phyloP scores from a whole-genome alignment of 1,140 invertebrate species.

The Idris sp. region DNA sequence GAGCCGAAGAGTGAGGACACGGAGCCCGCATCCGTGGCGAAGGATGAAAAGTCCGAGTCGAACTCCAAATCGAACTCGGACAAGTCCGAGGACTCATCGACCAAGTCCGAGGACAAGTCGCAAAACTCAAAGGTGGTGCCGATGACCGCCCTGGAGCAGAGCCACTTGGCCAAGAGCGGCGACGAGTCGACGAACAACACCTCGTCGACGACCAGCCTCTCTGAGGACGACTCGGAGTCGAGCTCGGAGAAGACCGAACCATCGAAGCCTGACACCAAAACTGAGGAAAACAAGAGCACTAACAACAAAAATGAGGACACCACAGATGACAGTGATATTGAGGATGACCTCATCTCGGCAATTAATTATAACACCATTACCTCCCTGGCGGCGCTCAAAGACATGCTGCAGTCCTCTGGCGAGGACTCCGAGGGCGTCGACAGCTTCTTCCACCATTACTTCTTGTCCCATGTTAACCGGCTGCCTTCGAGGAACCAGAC shows the following conservation, averaged over 20 bases:
- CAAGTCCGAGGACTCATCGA: slow-evolving; percentile 38
- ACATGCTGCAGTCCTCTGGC: slow-evolving; percentile 81
- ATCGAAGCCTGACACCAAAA: slow-evolving; percentile 56
- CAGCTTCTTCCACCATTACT: slow-evolving; percentile 85
- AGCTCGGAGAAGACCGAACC: slow-evolving; percentile 73
- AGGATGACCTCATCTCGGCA: slow-evolving; percentile 82
- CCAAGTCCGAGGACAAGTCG: slow-evolving; percentile 43
- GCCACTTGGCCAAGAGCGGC: slow-evolving; percentile 23
- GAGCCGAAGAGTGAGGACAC: slow-evolving; percentile 62
- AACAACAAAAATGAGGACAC: slow-evolving; percentile 70
- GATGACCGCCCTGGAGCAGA: slow-evolving; percentile 31
- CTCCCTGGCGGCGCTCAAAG: slow-evolving; percentile 83
- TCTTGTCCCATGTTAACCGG: slow-evolving; percentile 84
- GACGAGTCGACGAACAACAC: slow-evolving; percentile 67
- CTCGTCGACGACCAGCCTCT: slow-evolving; percentile 68
- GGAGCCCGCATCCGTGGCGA: slow-evolving; percentile 42
- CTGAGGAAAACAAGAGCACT: slow-evolving; percentile 50
- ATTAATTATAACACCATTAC: slow-evolving; percentile 85
- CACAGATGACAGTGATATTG: slow-evolving; percentile 81
- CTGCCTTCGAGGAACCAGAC: slow-evolving; percentile 80
- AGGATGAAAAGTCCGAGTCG: slow-evolving; percentile 50
- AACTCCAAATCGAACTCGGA: slow-evolving; percentile 26
- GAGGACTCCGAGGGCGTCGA: slow-evolving; percentile 82
- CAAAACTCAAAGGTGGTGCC: slow-evolving; percentile 17
- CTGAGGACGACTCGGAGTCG: slow-evolving; percentile 74